Percentiles rank a stretch among this genome's conserved stretches.
Evolutionary conservation across 2,888 invertebrate species (phyloP).

Genomic region (Aphodius granarius): DNA sequence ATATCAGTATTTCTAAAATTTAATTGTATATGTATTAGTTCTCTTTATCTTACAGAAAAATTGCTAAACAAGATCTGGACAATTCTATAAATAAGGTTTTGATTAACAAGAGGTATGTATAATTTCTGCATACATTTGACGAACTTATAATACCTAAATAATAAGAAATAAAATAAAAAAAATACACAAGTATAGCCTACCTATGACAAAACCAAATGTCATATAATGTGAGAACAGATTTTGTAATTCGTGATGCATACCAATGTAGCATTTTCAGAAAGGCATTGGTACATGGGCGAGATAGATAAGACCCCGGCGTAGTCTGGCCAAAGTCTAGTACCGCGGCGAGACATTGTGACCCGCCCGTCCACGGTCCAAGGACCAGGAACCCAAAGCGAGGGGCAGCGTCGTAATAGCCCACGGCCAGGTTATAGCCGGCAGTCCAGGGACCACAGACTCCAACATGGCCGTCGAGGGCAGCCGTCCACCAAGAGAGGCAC

Average conservation of each 20-base stretch:
- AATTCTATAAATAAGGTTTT: background rate
- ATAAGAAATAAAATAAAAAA: constrained; percentile 30
- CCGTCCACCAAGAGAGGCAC: constrained; percentile 48
- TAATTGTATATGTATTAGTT: no score
- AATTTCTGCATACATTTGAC: background rate
- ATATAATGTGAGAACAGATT: constrained; percentile 34
- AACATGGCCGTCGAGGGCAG: constrained; percentile 45
- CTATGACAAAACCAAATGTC: constrained; percentile 35
- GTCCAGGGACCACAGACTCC: constrained; percentile 46
- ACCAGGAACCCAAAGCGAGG: constrained; percentile 39
- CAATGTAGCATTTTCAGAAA: constrained; percentile 37
- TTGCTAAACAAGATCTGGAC: background rate
- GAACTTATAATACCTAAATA: background rate
- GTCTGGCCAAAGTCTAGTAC: constrained; percentile 32
- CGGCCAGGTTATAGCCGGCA: constrained; percentile 41
- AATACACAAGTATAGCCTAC: constrained; percentile 37
- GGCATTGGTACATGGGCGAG: constrained; percentile 32
- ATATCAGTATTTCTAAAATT: no score
- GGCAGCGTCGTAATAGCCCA: constrained; percentile 38
- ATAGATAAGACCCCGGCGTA: constrained; percentile 34
- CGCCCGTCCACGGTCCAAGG: constrained; percentile 41
- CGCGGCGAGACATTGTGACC: constrained; percentile 37
- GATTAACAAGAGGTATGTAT: background rate
- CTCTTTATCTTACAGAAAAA: no score
- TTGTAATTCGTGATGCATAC: constrained; percentile 37